Evolutionary conservation across 2,888 invertebrate genomes (phyloP), one percentile per base, ranked within the genome.

Genomic region (Deroplatys truncata): DNA sequence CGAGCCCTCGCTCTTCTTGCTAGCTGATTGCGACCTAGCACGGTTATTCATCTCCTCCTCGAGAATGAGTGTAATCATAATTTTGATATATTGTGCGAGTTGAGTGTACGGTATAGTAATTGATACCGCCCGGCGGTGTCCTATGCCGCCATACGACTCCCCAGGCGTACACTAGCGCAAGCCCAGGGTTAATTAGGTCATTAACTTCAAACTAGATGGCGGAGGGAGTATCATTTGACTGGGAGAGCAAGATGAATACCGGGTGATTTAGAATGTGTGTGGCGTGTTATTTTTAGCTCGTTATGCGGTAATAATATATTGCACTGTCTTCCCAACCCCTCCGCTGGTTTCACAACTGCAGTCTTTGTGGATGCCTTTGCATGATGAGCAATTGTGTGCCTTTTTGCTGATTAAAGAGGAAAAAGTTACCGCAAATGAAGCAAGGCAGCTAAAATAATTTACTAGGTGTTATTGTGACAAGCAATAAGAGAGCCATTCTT

Each of bases 41-140:
- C 20, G n/a, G 87, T 87, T 87, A 88, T 84, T 72, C 84, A 88
- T 84, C 88, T 84, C 43, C 88, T 49, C 72, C 84, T 84, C 72
- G 43, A 82, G 86, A 82, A 31, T 29, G 56, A 35, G 43, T 83
- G 72, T 84, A 85, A 90, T 91, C 90, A 91, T 91, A 90, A 91
- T 91, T 91, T 91, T 91, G 91, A 91, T 91, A 91, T 91, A 91
- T 91, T 91, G 90, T 91, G 89, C 84, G 83, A 84, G 90, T 89
- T 56, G 89, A 90, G 90, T 85, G 88, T 82, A 83, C 43, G 87
- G 87, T 87, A 83, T 87, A 86, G 90, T 91, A 91, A 91, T 91
- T 91, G 90, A 91, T 91, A 89, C 88, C 87, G 86, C 89, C 90
- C 90, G 10, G 49, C 89, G 88, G 89, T 88, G 89, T 89, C 89